phyloP scores from a whole-genome alignment of 2,113 vertebrate genomes.

The Serilophus lunatus region DNA sequence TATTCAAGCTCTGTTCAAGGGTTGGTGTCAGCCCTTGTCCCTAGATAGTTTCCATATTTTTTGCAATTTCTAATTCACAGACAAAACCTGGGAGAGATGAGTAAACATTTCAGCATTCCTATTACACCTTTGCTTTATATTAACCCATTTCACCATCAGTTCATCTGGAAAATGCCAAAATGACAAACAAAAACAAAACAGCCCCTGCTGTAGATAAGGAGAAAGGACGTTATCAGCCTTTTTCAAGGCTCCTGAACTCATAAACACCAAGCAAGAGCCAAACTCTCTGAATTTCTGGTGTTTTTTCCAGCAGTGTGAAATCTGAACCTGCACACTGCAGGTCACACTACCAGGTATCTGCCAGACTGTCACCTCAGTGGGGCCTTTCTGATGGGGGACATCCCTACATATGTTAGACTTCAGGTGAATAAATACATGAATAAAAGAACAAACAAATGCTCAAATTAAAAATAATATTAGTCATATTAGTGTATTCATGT shows the following conservation, averaged over 20 bases:
- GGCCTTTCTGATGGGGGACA: neutral
- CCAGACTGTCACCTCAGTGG: accelerated
- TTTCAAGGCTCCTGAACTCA: neutral
- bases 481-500: neutral
- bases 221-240: neutral
- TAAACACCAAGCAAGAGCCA: neutral
- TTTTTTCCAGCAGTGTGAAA: neutral
- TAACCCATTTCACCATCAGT: neutral
- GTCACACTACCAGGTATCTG: neutral
- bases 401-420: neutral
- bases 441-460: neutral
- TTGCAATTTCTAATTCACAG: neutral
- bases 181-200: neutral
- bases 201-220: neutral
- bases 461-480: neutral
- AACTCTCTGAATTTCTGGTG: neutral
- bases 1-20: neutral
- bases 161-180: neutral
- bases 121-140: neutral
- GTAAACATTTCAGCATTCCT: neutral
- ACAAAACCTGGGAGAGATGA: neutral
- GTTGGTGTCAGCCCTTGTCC: neutral
- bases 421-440: neutral
- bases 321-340: accelerated
- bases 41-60: neutral